These are phyloP conservation scores for Doryteuthis pealeii DNA, from an alignment of 1,140 invertebrate genomes.

Conservation along the genomic window DNA sequence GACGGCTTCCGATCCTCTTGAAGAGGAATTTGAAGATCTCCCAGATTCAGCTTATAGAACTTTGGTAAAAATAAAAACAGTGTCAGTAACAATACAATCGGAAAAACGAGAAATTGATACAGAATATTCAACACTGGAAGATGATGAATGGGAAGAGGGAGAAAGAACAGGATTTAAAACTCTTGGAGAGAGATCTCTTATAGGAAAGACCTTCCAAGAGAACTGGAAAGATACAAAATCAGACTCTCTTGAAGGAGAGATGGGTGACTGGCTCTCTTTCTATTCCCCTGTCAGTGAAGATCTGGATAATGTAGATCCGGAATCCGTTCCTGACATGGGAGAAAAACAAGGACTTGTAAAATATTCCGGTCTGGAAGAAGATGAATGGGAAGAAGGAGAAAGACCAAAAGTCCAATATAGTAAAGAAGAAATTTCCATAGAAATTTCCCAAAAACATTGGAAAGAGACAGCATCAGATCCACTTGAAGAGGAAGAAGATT, in stretches of 20 bases:
- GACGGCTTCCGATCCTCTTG: too few relatives aligned
- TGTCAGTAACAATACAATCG: too few relatives aligned
- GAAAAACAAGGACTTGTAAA: neutral
- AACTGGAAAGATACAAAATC: neutral
- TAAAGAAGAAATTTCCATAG: neutral
- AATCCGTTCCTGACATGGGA: neutral
- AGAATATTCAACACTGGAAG: too few relatives aligned
- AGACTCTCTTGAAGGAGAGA: neutral
- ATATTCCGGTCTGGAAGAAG: neutral
- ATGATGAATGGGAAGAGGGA: neutral
- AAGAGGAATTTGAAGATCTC: too few relatives aligned
- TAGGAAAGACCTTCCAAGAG: neutral
- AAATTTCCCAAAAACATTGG: neutral
- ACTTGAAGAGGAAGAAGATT: neutral
- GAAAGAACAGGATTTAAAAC: neutral
- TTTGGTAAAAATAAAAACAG: too few relatives aligned
- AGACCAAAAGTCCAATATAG: neutral
- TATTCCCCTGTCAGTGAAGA: neutral
- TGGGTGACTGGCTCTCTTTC: too few relatives aligned
- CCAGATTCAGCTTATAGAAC: too few relatives aligned
- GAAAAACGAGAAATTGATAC: too few relatives aligned
- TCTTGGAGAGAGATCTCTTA: too few relatives aligned
- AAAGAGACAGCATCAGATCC: neutral
- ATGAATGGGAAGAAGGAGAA: slow-evolving; percentile 1
- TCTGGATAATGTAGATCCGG: neutral